Percentiles rank a stretch among this genome's conserved stretches.
phyloP scores from a whole-genome alignment of 2,113 vertebrate genomes.

The Mugil cephalus region DNA sequence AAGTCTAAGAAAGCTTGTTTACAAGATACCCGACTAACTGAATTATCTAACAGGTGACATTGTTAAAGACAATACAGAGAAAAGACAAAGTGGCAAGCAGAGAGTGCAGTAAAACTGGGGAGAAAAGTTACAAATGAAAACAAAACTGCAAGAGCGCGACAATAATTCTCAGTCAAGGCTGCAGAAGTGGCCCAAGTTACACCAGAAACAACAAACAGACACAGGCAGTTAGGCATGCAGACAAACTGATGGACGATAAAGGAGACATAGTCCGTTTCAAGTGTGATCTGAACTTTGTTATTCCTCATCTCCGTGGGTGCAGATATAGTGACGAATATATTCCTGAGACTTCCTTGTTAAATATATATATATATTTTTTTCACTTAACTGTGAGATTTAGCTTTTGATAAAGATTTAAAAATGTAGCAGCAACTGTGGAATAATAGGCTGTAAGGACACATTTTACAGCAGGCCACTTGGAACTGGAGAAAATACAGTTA shows the following conservation, averaged over 20 bases:
- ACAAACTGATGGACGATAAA: conserved; percentile 70
- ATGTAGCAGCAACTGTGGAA: background rate
- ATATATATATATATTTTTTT: background rate
- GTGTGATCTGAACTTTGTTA: conserved; percentile 43
- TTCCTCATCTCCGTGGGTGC: conserved; percentile 29
- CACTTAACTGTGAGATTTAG: conserved; percentile 8
- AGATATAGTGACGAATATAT: conserved; percentile 14
- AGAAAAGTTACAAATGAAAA: conserved; percentile 63
- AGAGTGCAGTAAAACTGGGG: conserved; percentile 55
- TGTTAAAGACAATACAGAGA: conserved; percentile 47
- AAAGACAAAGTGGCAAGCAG: conserved; percentile 69
- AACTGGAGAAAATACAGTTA: conserved; percentile 56
- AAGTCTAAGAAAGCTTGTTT: background rate
- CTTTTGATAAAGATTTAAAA: conserved; percentile 19
- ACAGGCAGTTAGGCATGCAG: conserved; percentile 84
- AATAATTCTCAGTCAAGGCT: conserved; percentile 69
- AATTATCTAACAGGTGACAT: background rate
- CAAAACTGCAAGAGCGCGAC: conserved; percentile 68
- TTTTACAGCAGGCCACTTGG: conserved; percentile 47
- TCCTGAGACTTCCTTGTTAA: conserved; percentile 17
- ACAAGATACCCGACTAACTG: too few relatives aligned
- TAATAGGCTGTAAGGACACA: conserved; percentile 19
- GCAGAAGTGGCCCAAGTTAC: conserved; percentile 71
- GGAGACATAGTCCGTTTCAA: conserved; percentile 66
- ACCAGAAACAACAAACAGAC: conserved; percentile 70